Evolutionary conservation across 2,113 vertebrate species (phyloP).

Genomic region (Halcyon senegalensis): DNA sequence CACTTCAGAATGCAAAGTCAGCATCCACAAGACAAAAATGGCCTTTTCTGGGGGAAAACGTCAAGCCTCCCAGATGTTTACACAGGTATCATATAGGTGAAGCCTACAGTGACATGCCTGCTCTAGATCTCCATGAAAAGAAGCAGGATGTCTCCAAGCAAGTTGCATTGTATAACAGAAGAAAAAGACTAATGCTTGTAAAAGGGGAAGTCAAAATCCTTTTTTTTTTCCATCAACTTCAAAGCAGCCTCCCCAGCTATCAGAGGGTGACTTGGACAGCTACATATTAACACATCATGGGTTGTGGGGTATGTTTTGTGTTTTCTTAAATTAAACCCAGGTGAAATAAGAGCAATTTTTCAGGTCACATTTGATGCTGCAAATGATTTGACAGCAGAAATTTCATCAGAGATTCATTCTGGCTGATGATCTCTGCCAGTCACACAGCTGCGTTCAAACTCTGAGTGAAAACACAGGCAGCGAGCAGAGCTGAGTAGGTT

Average conservation of each 20-base stretch:
- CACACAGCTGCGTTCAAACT: background rate
- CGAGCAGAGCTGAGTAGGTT: accelerated
- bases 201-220: background rate
- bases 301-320: background rate
- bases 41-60: background rate
- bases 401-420: background rate
- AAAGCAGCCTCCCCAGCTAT: background rate
- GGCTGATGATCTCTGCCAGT: background rate
- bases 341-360: background rate
- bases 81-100: background rate
- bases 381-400: background rate
- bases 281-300: background rate
- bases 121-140: background rate
- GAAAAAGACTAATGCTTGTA: background rate
- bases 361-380: background rate
- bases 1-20: background rate
- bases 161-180: background rate
- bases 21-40: background rate
- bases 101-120: background rate
- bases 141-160: background rate
- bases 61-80: background rate
- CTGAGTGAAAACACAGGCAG: background rate
- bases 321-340: background rate
- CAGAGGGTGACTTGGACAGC: background rate
- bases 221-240: background rate